Percentiles rank a stretch among this genome's conserved stretches.
Conservation (phyloP, 2,888 invertebrate genomes). For the Iphiclides podalirius region DNA sequence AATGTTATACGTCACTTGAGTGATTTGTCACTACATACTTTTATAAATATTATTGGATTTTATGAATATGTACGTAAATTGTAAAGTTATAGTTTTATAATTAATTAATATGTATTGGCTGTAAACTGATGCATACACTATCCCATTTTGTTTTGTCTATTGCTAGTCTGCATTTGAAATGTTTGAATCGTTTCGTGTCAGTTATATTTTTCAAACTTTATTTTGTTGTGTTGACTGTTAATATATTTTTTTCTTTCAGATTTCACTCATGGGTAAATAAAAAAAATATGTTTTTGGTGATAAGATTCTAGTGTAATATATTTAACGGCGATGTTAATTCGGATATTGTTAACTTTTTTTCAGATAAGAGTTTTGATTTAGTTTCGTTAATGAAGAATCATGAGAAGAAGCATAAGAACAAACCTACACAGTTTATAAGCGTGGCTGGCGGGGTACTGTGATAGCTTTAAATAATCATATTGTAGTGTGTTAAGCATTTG, state of each 20-base stretch:
- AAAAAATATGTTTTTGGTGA: constrained; percentile 7
- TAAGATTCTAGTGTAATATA: neutral
- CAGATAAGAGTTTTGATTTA: constrained; percentile 62
- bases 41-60: too few species aligned
- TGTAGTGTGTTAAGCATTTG: neutral
- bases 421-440: constrained; percentile 56
- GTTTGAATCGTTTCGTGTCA: constrained; percentile 32
- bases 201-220: constrained; percentile 23
- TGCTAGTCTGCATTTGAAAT: constrained; percentile 6
- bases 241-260: constrained; percentile 50
- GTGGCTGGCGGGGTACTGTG: constrained; percentile 57
- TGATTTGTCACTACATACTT: too few species aligned
- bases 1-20: too few species aligned
- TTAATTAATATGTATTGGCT: too few species aligned
- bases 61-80: too few species aligned
- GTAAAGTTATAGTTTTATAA: too few species aligned
- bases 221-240: constrained; percentile 33
- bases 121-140: too few species aligned
- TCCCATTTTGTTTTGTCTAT: too few species aligned
- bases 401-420: constrained; percentile 55
- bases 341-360: constrained; percentile 34
- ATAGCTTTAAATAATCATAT: constrained; percentile 29
- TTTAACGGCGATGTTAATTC: neutral
- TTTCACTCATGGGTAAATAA: constrained; percentile 50
- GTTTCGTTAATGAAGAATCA: constrained; percentile 51